Evolutionary conservation across 2,888 invertebrate species (phyloP), one percentile per base, ranked within the genome.

Genomic region (Poecilobothrus nobilitatus): DNA sequence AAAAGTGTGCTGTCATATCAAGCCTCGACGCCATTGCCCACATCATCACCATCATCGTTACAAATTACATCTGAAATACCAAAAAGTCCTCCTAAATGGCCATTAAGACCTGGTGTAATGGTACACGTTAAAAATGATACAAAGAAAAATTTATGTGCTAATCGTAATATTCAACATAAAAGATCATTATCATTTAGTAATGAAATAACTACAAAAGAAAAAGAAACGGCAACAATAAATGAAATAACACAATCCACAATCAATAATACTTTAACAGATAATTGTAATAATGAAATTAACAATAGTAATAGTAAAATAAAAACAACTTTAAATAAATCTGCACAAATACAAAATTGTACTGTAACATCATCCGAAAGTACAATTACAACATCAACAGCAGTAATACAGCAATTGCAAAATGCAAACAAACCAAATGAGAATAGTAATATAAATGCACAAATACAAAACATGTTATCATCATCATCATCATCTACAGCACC

Each of bases 31-130:
- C 71, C 72, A 65, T 62, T 72, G 71, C 73, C 74, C 70, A 61
- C 72, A 68, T 66, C 68, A 44, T 53, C 72, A 68, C 66, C 68
- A 44, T 53, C 67, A 20, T 18, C 62, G 69, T 18, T 66, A 67
- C 65, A 66, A 62, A 66, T 41, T 68, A 34, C 70, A 69, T 27
- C 73, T 69, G 74, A 76, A 71, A 74, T 78, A 72, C 82, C 82
- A 62, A 82, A 81, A 75, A 81, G 81, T 70, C 82, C 82, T 69
- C 82, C 82, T 63, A 80, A 91, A 78, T 95, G 94, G 94, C 94
- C 94, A 10, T 82, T 94, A 71, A 90, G 92, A 77, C 94, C 94
- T 3, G 94, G 94, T 68, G 93, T 94, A 68, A 84, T 94, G 76
- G 90, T 94, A 66, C 94, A 94, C 79, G 90, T 94, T 33, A 81